phyloP scores from a whole-genome alignment of 2,113 vertebrate genomes.

The Cebus imitator region DNA sequence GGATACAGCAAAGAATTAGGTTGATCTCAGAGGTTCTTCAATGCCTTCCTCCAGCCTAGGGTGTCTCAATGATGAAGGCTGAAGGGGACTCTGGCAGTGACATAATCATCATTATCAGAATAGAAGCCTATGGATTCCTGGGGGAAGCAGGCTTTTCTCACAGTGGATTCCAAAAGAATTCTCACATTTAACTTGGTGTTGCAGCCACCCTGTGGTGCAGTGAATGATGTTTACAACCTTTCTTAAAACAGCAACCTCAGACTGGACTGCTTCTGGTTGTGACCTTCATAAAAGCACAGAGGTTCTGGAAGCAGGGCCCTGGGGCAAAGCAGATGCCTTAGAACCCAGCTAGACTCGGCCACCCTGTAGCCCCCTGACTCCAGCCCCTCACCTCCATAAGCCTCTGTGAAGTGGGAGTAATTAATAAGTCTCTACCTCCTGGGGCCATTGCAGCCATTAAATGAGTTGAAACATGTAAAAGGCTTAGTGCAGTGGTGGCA shows the following conservation, averaged over 20 bases:
- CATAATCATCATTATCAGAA: neutral
- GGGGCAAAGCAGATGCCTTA: neutral
- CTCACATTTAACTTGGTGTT: neutral
- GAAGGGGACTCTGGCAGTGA: neutral
- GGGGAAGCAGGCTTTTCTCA: neutral
- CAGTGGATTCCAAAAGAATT: neutral
- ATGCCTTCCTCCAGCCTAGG: neutral
- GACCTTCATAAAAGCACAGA: neutral
- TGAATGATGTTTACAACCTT: neutral
- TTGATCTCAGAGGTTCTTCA: fast-evolving
- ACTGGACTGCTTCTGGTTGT: neutral
- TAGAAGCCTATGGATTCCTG: neutral
- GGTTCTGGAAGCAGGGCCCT: neutral
- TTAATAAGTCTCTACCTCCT: neutral
- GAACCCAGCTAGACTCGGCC: neutral
- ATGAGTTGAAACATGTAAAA: neutral
- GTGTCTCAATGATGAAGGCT: neutral
- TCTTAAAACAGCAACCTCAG: neutral
- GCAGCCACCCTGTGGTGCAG: neutral
- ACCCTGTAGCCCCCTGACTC: fast-evolving
- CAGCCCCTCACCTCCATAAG: neutral
- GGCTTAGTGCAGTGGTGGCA: neutral
- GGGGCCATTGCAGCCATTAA: neutral
- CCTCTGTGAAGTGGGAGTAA: neutral
- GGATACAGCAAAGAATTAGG: neutral